Conservation (phyloP, 2,888 invertebrate species). For the Vannuccia rotundouncinata region DNA sequence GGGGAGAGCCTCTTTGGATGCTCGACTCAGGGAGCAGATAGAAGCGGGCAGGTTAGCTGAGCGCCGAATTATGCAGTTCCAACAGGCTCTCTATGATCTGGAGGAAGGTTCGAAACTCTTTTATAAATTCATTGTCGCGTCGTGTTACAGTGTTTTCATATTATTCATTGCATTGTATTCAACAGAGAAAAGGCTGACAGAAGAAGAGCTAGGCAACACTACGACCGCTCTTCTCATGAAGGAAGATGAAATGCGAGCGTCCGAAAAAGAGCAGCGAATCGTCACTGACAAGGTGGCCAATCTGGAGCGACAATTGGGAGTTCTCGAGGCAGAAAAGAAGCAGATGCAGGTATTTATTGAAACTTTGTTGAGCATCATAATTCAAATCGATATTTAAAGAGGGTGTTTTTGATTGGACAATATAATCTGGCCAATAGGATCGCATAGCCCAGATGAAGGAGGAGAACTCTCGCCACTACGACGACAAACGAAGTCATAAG, state of each 20-base stretch:
- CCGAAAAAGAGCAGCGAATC: not conserved
- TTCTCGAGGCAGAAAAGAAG: not conserved
- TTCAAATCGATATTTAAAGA: too few relatives aligned
- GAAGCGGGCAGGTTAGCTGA: not conserved
- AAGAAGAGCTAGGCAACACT: not conserved
- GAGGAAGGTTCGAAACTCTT: too few relatives aligned
- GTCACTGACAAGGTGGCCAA: not conserved
- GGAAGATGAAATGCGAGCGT: not conserved
- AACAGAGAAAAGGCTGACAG: not conserved
- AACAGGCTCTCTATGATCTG: not conserved
- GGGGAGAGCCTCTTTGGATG: not conserved
- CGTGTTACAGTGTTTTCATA: too few relatives aligned
- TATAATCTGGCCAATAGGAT: not conserved
- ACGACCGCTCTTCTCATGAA: not conserved
- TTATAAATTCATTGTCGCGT: too few relatives aligned
- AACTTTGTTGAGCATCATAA: too few relatives aligned
- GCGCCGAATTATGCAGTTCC: not conserved
- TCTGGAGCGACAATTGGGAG: not conserved
- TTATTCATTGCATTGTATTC: too few relatives aligned
- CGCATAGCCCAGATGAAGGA: not conserved
- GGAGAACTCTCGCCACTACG: not conserved
- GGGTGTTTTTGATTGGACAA: too few relatives aligned
- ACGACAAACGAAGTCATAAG: not conserved
- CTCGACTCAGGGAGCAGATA: not conserved
- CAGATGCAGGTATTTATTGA: constrained; percentile 4